These are phyloP conservation scores for Urocolius indicus DNA, from an alignment of 2,113 vertebrate species.

Conservation along the genomic window DNA sequence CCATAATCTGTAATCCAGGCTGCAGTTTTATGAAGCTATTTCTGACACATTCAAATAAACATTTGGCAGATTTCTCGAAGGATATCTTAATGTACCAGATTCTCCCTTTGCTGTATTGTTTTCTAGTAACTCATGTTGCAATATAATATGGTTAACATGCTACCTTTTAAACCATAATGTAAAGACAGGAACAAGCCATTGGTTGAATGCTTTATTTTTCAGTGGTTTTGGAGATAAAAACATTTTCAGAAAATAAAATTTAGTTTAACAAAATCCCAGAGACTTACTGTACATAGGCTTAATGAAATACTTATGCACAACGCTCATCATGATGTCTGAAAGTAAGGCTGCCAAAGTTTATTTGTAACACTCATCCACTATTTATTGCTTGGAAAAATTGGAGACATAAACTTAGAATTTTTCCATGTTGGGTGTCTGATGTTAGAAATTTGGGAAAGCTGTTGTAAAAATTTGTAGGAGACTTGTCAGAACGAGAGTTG, in stretches of 20 bases:
- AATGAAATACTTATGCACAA: accelerated
- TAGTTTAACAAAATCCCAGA: not conserved
- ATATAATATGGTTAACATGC: not conserved
- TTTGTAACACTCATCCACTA: not conserved
- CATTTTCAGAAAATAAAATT: not conserved
- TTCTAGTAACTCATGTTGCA: not conserved
- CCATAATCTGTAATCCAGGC: not conserved
- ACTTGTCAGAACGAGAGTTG: not conserved
- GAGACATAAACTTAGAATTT: not conserved
- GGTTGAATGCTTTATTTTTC: not conserved
- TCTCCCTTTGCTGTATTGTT: not conserved
- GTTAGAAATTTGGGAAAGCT: not conserved
- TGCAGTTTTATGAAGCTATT: not conserved
- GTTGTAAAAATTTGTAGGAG: not conserved
- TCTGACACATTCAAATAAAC: not conserved
- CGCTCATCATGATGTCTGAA: not conserved
- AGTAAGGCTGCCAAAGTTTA: not conserved
- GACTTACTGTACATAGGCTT: not conserved
- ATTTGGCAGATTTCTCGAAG: not conserved
- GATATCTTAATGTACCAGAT: not conserved
- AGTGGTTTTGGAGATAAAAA: not conserved
- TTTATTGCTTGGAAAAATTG: not conserved
- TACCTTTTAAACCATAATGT: not conserved
- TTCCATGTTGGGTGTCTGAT: not conserved
- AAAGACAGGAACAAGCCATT: not conserved